Evolutionary conservation across 1,140 invertebrate species (phyloP), one percentile per base, ranked within the genome.

Genomic region (Homarus americanus): DNA sequence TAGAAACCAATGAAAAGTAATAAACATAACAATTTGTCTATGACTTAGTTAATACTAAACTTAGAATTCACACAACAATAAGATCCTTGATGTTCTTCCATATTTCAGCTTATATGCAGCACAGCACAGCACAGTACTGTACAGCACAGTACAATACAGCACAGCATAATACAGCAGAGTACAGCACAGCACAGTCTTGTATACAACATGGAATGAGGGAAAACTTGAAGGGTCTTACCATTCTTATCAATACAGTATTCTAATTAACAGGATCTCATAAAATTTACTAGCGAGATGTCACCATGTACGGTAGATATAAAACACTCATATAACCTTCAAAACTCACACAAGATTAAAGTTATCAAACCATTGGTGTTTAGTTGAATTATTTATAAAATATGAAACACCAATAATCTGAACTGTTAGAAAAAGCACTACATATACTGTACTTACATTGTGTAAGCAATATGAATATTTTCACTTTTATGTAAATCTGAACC

Each of bases 301-400:
- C 0, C 24, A 10, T 63, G 58, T 63, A n/a, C n/a, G n/a, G n/a
- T n/a, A 32, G 5, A 69, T 32, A 32, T 32, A 28, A 69, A 32
- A 69, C 63, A 69, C 1, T 5, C 63, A 69, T 32, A 9, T 9
- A 69, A 69, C n/a, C n/a, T 69, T 69, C n/a, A 63, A 49, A 63
- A 82, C 53, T 38, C 32, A 34, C 79, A 82, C 32, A 63, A 32
- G 36, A 17, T 28, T 24, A 15, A 40, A 17, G 36, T 32, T 28
- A 82, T 82, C 53, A 82, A 63, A 58, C 79, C n/a, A 82, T 32
- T 82, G 79, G 79, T 82, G 79, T 82, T 82, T 28, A 63, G 34
- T 34, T 82, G 63, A 53, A 63, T 53, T n/a, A 80, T 82, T 82
- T 20, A 82, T 49, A 82, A 82, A 82, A 82, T 82, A 82, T 82